Evolutionary conservation across 64 coral and sea anemone species (phyloP), one percentile per base, ranked within the genome.

Genomic region (Pocillopora verrucosa): DNA sequence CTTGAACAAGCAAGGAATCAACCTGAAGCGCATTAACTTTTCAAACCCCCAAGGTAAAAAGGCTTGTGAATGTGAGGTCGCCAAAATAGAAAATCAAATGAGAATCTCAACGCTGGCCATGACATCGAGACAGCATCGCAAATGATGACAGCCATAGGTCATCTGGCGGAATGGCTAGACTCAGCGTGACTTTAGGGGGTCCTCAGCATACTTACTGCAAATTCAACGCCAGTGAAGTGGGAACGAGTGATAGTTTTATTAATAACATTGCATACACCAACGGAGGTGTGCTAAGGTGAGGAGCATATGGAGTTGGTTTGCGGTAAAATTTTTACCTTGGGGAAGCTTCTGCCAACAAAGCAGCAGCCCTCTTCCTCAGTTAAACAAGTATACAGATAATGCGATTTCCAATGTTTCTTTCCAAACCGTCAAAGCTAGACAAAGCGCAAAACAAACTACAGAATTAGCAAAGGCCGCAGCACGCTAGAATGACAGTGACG

Each of bases 321-420:
- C 51, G 82, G 13, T 5, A 87, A 70, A 70, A 17, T 78, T 89
- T 89, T 88, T 0, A 35, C 58, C 74, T 77, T 77, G 73, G 87
- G 77, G 87, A 63, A 88, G 63, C 56, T 88, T 88, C 77, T 56
- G 77, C 41, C 83, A 70, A 86, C n/a, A 38, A 86, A 87, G 85
- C 67, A 37, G 1, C 22, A 24, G 12, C 74, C 85, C 41, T 75
- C 67, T 56, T 74, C 70, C 67, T 87, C 70, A 74, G 37, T 87
- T 74, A 58, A 74, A 61, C 57, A 88, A 88, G 73, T 57, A 34
- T 10, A 37, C 73, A 62, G 73, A 65, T 16, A 76, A 63, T 78
- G 73, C 59, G 63, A 88, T 36, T 51, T 88, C 86, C 38, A 4
- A 60, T 60, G 16, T 76, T 76, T 76, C 57, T 76, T 88, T 88